Evolutionary conservation across 2,113 vertebrate species (phyloP), one percentile per base, ranked within the genome.

Genomic region (Origma solitaria): DNA sequence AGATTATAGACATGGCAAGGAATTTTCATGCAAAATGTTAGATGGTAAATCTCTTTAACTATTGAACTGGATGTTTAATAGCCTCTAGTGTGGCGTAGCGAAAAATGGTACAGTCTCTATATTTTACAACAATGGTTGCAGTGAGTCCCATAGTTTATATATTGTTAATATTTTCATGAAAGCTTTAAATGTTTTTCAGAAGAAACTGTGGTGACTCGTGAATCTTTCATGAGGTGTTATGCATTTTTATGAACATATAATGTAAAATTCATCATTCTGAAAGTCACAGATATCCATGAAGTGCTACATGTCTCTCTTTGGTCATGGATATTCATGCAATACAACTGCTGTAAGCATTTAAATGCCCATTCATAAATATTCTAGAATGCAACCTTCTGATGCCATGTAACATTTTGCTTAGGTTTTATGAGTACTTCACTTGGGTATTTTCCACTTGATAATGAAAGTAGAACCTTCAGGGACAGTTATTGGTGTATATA

Each of bases 101-200:
- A 80, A 79, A 82, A 91, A 33, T 49, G 66, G 61, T 92, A 38
- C 37, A 76, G 64, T 88, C 38, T 90, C 75, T 91, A 47, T 92
- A 95, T 96, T 95, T 95, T 90, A 90, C 90, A 96, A 88, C 84
- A 85, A 92, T 91, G 87, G 66, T 91, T 90, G 75, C 45, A 51
- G 47, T 24, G 60, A 61, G 78, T 82, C 70, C 71, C 79, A 33
- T 91, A 88, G 89, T 95, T 95, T 95, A 88, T 95, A 79, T 95
- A 89, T 91, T 95, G 81, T 96, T 96, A 96, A 95, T 94, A 90
- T 95, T 96, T 96, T 92, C 94, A 90, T 94, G 91, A 95, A 96
- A 95, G 82, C 88, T 94, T 95, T 95, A 93, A 90, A 72, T 85
- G 70, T 77, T 95, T 95, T 91, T 88, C 87, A 77, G 82, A 92